phyloP scores from a whole-genome alignment of 2,888 invertebrate genomes.

The Aricia artaxerxes region DNA sequence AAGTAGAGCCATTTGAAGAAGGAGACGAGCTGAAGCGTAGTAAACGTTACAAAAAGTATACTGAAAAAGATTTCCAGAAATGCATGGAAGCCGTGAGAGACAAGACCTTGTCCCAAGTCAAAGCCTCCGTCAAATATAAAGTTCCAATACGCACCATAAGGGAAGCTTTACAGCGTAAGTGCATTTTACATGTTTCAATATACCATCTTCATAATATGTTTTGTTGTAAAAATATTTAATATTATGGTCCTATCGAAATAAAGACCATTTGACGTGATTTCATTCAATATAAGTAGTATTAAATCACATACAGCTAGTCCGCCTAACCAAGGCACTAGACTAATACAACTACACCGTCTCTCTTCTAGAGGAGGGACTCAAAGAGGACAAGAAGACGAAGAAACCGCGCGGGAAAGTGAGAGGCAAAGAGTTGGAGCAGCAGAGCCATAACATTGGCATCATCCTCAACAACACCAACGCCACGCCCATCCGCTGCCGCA shows the following conservation, averaged over 20 bases:
- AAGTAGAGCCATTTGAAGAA: conserved; percentile 20
- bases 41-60: conserved; percentile 45
- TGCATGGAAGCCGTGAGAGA: conserved; percentile 47
- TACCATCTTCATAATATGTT: background rate
- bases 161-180: conserved; percentile 38
- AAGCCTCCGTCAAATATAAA: conserved; percentile 47
- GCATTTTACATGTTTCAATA: background rate
- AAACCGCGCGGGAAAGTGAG: conserved; percentile 31
- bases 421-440: conserved; percentile 42
- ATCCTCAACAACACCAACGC: conserved; percentile 50
- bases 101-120: conserved; percentile 39
- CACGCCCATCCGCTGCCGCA: conserved; percentile 46
- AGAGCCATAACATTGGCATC: conserved; percentile 44
- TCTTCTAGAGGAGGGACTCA: conserved; percentile 9
- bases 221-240: background rate
- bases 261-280: too few species aligned
- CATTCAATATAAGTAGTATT: too few species aligned
- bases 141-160: conserved; percentile 51
- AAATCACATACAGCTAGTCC: background rate
- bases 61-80: conserved; percentile 45
- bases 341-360: background rate
- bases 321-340: background rate
- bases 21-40: background rate
- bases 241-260: too few species aligned
- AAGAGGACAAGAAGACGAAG: conserved; percentile 27